Conservation (phyloP, 2,113 vertebrate species). For the Anolis carolinensis region DNA sequence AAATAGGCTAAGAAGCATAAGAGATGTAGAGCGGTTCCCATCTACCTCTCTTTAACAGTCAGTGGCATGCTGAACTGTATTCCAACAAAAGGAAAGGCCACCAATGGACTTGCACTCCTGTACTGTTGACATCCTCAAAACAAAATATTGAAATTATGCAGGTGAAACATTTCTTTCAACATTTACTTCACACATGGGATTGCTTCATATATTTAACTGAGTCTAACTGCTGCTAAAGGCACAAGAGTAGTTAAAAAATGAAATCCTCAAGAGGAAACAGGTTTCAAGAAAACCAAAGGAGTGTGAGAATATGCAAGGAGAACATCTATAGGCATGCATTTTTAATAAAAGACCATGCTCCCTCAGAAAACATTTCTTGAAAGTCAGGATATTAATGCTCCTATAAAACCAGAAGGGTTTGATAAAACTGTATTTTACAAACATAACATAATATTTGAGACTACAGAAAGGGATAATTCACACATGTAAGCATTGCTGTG, state of each 20-base stretch:
- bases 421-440: neutral
- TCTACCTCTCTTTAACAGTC: neutral
- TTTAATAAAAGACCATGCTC: neutral
- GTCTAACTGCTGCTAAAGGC: no score
- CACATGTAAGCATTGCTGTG: accelerated
- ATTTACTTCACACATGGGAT: no score
- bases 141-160: no score
- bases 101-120: neutral
- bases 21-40: neutral
- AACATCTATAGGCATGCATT: neutral
- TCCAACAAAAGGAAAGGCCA: neutral
- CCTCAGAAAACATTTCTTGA: neutral
- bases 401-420: accelerated
- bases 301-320: neutral
- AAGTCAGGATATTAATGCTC: neutral
- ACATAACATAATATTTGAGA: neutral
- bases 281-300: neutral
- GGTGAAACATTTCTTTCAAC: no score
- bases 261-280: neutral
- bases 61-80: slow-evolving; percentile 5
- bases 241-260: neutral
- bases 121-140: neutral
- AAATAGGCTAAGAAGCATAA: no score
- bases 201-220: no score
- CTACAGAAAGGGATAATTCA: neutral